These are phyloP conservation scores for Callyntrura sp. DNA, from an alignment of 2,888 invertebrate genomes.

Conservation along the genomic window DNA sequence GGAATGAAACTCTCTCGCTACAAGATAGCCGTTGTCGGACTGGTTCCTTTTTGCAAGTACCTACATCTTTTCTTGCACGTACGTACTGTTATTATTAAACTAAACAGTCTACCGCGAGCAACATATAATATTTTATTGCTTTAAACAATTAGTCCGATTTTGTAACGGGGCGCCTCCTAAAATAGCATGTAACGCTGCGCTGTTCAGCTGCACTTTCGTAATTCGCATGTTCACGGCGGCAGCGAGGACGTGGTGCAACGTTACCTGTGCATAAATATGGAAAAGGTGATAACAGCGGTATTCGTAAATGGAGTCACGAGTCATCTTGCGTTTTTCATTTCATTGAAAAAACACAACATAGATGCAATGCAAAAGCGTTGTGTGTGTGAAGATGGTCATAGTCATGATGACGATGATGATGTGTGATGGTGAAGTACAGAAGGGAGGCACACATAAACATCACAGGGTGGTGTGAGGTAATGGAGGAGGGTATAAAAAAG, in stretches of 20 bases:
- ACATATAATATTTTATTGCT: constrained; percentile 25
- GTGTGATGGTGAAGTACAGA: neutral
- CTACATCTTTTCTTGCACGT: neutral
- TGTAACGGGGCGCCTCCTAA: constrained; percentile 49
- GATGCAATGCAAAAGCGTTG: neutral
- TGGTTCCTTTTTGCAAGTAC: neutral
- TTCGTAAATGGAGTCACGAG: neutral
- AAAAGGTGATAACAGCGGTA: constrained; percentile 7
- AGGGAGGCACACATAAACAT: neutral
- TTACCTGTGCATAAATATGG: neutral
- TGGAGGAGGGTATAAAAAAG: neutral
- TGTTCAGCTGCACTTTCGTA: neutral
- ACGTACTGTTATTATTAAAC: neutral
- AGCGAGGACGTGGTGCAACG: neutral
- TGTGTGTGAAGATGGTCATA: neutral
- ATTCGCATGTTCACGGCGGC: constrained; percentile 22
- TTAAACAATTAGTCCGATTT: constrained; percentile 60
- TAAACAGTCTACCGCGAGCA: neutral
- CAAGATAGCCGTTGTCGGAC: neutral
- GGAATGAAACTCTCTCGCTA: neutral
- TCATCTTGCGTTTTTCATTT: constrained; percentile 22
- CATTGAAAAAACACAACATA: no score
- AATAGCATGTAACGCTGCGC: constrained; percentile 4
- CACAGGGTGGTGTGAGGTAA: neutral
- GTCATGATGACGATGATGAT: no score